Conservation (phyloP, 2,113 vertebrate species). For the Dromiciops gliroides region DNA sequence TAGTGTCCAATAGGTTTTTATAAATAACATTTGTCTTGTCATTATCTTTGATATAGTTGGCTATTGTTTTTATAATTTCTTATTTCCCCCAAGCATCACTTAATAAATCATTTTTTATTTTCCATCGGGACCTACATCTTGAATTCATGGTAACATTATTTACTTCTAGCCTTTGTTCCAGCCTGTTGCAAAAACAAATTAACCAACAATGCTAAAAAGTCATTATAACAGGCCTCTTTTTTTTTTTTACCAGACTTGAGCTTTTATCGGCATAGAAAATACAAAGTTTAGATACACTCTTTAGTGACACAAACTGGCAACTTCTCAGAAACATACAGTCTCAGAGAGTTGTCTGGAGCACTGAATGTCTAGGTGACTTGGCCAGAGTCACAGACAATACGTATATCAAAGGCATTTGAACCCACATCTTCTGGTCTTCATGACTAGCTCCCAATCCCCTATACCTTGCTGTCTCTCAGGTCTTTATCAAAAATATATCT, state of each 20-base stretch:
- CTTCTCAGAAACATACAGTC: background rate
- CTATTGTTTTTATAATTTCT: background rate
- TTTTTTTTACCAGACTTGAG: background rate
- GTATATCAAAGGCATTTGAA: background rate
- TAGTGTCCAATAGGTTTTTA: background rate
- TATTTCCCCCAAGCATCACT: background rate
- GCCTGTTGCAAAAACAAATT: background rate
- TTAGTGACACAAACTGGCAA: background rate
- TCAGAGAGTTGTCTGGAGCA: background rate
- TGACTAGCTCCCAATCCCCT: too few relatives aligned
- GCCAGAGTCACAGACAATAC: background rate
- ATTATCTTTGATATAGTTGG: background rate
- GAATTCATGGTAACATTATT: background rate
- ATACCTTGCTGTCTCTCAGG: background rate
- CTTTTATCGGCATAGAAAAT: background rate
- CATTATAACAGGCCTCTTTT: background rate
- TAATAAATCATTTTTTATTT: background rate
- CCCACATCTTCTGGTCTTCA: too few relatives aligned
- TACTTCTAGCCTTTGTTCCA: background rate
- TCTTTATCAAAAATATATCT: background rate
- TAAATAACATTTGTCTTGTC: conserved; percentile 2
- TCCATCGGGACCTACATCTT: background rate
- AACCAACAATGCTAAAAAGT: background rate
- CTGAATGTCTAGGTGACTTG: background rate
- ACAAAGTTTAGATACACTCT: background rate